Conservation (phyloP, 1,140 invertebrate genomes). For the Goniozus legneri region DNA sequence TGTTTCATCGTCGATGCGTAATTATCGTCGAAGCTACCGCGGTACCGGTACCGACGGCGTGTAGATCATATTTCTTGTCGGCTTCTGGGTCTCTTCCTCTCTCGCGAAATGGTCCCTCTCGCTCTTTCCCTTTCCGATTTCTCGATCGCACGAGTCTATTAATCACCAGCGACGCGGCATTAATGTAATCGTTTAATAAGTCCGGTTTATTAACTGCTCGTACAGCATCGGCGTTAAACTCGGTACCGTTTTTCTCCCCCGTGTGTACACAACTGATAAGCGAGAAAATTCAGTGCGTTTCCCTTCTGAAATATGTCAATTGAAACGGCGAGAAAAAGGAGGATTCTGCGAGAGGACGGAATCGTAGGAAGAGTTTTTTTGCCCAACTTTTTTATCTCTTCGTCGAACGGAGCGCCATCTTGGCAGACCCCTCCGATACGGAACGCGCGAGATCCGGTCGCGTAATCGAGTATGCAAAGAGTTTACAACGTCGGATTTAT, state of each 20-base stretch:
- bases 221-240: slow-evolving; percentile 30
- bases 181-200: slow-evolving; percentile 49
- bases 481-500: slow-evolving; percentile 15
- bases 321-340: background rate
- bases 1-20: slow-evolving; percentile 25
- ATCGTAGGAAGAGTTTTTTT: too few relatives aligned
- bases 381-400: too few relatives aligned
- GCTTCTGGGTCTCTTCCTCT: slow-evolving; percentile 24
- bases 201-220: slow-evolving; percentile 41
- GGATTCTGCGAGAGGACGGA: too few relatives aligned
- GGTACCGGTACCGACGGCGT: slow-evolving; percentile 21
- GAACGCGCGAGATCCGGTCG: background rate
- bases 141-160: slow-evolving; percentile 29
- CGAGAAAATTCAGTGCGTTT: too few relatives aligned
- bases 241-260: too few relatives aligned
- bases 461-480: slow-evolving; percentile 30
- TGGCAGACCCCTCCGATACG: background rate
- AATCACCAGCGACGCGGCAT: slow-evolving; percentile 39
- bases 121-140: too few relatives aligned
- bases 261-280: too few relatives aligned
- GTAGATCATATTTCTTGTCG: slow-evolving; percentile 37
- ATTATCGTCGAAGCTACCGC: slow-evolving; percentile 31
- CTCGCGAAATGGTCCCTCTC: slow-evolving; percentile 8
- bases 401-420: too few relatives aligned
- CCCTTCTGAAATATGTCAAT: too few relatives aligned